These are phyloP conservation scores for Saturnia japonica DNA, from an alignment of 2,888 invertebrate species.

Conservation along the genomic window DNA sequence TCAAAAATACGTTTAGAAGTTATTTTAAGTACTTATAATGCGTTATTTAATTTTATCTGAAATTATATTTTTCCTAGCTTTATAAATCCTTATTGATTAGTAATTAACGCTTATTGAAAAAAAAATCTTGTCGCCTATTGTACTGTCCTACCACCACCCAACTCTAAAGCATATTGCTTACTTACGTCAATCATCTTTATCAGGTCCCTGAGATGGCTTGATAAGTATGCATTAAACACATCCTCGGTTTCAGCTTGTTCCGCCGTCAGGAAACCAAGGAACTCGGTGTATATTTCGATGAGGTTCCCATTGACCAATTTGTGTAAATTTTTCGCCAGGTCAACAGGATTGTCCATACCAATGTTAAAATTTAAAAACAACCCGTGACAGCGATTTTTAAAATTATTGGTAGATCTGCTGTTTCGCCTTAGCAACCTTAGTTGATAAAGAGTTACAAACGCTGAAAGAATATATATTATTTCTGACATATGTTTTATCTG, in stretches of 20 bases:
- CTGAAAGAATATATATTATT: slow-evolving; percentile 41
- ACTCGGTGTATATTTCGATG: slow-evolving; percentile 61
- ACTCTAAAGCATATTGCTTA: slow-evolving; percentile 6
- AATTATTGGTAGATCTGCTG: slow-evolving; percentile 30
- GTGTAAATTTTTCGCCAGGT: slow-evolving; percentile 42
- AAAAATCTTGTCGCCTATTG: too few species aligned
- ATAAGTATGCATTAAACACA: slow-evolving; percentile 61
- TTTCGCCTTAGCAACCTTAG: slow-evolving; percentile 48
- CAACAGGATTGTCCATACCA: slow-evolving; percentile 39
- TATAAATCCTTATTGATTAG: too few species aligned
- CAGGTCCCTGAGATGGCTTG: slow-evolving; percentile 48
- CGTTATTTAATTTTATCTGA: too few species aligned
- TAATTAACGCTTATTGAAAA: too few species aligned
- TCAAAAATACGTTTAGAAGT: too few species aligned
- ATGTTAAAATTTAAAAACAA: slow-evolving; percentile 50
- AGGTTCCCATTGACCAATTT: slow-evolving; percentile 43
- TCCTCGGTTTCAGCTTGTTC: slow-evolving; percentile 60
- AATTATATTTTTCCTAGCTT: too few species aligned
- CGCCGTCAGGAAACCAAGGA: slow-evolving; percentile 61
- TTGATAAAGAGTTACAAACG: slow-evolving; percentile 52
- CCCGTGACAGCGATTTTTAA: slow-evolving; percentile 43
- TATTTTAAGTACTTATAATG: too few species aligned
- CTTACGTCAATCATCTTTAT: slow-evolving; percentile 58
- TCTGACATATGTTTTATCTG: neutral
- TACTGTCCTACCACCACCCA: too few species aligned